Conservation (phyloP, 1,140 invertebrate species). For the Ephestia elutella region DNA sequence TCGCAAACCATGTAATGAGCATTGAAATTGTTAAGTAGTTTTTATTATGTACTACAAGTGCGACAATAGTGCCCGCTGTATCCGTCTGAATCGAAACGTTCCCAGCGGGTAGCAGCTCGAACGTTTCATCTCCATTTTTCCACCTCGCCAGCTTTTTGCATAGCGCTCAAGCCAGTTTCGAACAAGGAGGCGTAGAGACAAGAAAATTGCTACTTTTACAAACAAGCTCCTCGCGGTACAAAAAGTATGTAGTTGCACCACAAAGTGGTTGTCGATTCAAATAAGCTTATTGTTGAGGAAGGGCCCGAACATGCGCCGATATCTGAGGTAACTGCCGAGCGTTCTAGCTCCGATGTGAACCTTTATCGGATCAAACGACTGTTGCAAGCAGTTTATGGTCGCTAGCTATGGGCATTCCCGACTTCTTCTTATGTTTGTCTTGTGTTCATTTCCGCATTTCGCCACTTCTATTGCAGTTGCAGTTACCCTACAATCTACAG, state of each 20-base stretch:
- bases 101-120: slow-evolving; percentile 32
- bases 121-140: slow-evolving; percentile 25
- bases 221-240: slow-evolving; percentile 35
- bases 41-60: slow-evolving; percentile 4
- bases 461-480: background rate
- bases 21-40: background rate
- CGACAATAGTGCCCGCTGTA: slow-evolving; percentile 3
- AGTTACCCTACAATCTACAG: background rate
- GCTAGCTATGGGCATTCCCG: slow-evolving; percentile 30
- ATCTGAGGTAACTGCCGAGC: slow-evolving; percentile 26
- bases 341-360: slow-evolving; percentile 26
- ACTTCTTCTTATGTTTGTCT: slow-evolving; percentile 36
- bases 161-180: slow-evolving; percentile 27
- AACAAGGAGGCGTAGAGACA: slow-evolving; percentile 28
- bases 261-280: slow-evolving; percentile 43
- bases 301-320: slow-evolving; percentile 35
- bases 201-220: slow-evolving; percentile 44
- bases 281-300: slow-evolving; percentile 42
- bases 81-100: slow-evolving; percentile 22
- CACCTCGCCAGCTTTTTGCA: slow-evolving; percentile 30
- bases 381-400: slow-evolving; percentile 39
- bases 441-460: slow-evolving; percentile 30
- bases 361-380: slow-evolving; percentile 48
- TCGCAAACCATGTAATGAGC: background rate
- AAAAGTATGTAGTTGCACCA: slow-evolving; percentile 34